phyloP scores from a whole-genome alignment of 2,888 invertebrate species.

The Drosophila rellima region DNA sequence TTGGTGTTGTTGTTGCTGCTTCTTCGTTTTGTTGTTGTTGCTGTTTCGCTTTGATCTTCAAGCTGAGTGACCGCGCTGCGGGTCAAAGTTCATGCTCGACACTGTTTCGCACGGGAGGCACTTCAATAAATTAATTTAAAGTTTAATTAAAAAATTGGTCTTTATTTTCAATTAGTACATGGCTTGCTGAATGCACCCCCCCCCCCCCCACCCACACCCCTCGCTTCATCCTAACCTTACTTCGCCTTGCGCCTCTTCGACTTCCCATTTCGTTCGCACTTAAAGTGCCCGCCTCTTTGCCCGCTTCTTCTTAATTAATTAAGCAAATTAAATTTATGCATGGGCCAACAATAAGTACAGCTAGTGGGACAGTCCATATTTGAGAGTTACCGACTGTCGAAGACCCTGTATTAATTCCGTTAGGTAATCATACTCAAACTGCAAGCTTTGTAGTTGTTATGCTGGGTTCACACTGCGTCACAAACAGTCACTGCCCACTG shows the following conservation, averaged over 20 bases:
- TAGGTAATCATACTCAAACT: no score
- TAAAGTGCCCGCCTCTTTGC: slow-evolving; percentile 14
- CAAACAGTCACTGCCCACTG: no score
- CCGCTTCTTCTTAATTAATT: slow-evolving; percentile 76
- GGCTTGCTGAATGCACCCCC: slow-evolving; percentile 13
- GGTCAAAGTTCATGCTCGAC: slow-evolving; percentile 61
- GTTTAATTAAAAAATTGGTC: slow-evolving; percentile 81
- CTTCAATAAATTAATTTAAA: slow-evolving; percentile 82
- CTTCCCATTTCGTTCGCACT: slow-evolving; percentile 10
- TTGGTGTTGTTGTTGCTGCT: neutral
- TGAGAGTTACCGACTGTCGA: neutral
- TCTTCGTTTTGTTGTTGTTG: neutral
- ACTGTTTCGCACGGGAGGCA: slow-evolving; percentile 39
- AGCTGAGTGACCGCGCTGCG: slow-evolving; percentile 58
- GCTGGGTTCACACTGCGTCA: no score
- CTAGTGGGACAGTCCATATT: neutral
- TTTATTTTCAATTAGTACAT: slow-evolving; percentile 75
- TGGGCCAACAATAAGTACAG: slow-evolving; percentile 47
- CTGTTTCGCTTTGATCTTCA: slow-evolving; percentile 56
- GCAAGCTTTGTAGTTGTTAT: no score
- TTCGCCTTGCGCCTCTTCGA: neutral
- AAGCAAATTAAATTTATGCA: slow-evolving; percentile 81
- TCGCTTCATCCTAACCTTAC: neutral
- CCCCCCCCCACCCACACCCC: neutral
- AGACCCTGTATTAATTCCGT: neutral